A percentile compares a stretch with the other conserved stretches of the same genome.
Conservation (phyloP, 2,113 vertebrate genomes). For the Symphodus melops region DNA sequence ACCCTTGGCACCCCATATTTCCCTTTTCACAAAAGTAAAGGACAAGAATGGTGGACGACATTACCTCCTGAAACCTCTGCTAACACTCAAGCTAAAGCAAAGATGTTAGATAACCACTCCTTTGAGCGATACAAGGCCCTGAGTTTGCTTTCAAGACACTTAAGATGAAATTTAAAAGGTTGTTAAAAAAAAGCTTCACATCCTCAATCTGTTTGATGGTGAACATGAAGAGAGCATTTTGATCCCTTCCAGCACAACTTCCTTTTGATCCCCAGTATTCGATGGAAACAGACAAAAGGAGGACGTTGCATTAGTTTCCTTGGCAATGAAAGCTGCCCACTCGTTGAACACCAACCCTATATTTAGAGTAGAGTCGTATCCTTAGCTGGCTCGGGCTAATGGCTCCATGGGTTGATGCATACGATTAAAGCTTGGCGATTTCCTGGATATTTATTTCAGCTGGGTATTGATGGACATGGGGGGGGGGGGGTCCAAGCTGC, state of each 20-base stretch:
- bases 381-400: slow-evolving; percentile 57
- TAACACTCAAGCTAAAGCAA: not conserved
- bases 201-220: slow-evolving; percentile 47
- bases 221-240: slow-evolving; percentile 57
- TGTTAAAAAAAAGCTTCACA: not conserved
- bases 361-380: slow-evolving; percentile 62
- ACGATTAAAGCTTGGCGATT: slow-evolving; percentile 65
- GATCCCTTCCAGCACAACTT: slow-evolving; percentile 42
- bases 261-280: slow-evolving; percentile 62
- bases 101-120: slow-evolving; percentile 19
- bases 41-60: no score
- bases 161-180: slow-evolving; percentile 10
- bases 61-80: not conserved
- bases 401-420: slow-evolving; percentile 51
- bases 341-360: slow-evolving; percentile 39
- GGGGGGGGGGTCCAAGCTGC: no score
- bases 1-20: no score
- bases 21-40: no score
- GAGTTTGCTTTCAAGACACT: slow-evolving; percentile 37
- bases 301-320: slow-evolving; percentile 65
- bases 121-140: not conserved
- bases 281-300: slow-evolving; percentile 42
- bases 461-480: no score
- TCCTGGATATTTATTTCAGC: slow-evolving; percentile 53
- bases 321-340: slow-evolving; percentile 63